Evolutionary conservation across 2,797 vertebrate genomes (phyloP), one percentile per base, ranked within the genome.

Genomic region (Threskiornis aethiopicus): DNA sequence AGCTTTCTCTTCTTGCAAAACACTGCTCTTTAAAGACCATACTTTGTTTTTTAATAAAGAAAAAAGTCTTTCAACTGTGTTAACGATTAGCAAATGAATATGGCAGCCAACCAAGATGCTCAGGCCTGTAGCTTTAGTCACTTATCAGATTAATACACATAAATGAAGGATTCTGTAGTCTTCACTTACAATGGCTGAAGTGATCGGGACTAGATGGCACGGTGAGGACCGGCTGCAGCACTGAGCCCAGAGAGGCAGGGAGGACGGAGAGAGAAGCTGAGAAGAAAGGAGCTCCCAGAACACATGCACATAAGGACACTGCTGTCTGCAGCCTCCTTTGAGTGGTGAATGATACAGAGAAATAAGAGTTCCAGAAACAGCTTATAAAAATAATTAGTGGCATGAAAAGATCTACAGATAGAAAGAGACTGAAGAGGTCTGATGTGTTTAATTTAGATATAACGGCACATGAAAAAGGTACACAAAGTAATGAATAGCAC

Each of bases 1-100:
- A 93, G 85, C 59, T 90, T 97, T 97, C 88, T 90, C 93, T 77
- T 95, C 93, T 96, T 91, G 75, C 93, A 96, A 95, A 96, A 97
- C 94, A 73, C 89, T 88, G 67, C 57, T 72, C 87, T 96, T 95
- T 97, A 96, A 97, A 96, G 76, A 76, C 33, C 6, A 0, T 66
- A 83, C 86, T 77, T 94, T 58, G 66, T 49, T 94, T 96, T 92
- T 80, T 55, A 96, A 95, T 84, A 81, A 94, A 96, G 94, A 95
- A 92, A 94, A 95, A 96, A 93, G 73, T 77, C 95, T 98, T 96
- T 97, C 91, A 95, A 81, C 81, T 83, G 54, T 72, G 72, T 73
- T 95, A 94, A 87, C 6, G 35, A 97, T 97, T 93, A 95, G 90
- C 87, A 96, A 90, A 93, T 73, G n/a, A 78, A 87, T 39, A 82